Evolutionary conservation across 2,113 vertebrate species (phyloP), one percentile per base, ranked within the genome.

Genomic region (Anhinga anhinga): DNA sequence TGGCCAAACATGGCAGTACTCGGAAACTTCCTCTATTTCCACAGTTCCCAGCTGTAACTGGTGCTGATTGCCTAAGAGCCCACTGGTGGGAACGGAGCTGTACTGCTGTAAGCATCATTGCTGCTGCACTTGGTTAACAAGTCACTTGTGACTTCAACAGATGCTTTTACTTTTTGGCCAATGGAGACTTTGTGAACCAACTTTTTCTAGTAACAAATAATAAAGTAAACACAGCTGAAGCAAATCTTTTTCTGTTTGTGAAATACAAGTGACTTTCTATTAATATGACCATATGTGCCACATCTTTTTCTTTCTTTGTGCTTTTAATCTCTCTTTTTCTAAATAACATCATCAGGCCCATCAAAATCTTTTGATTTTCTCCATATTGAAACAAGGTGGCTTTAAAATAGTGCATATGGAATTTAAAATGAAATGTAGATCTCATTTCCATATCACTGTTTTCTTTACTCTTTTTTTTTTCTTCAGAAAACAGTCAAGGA

Each of bases 361-460:
- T 90, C 85, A 96, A 95, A 96, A 94, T 93, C 52, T 90, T 97
- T 93, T 92, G 73, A 95, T 96, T 92, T 95, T 96, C 81, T 96
- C 89, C 70, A 82, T 97, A 95, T 97, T 97, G 95, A 97, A 95
- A 97, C 93, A 95, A 58, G 85, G 82, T 96, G 87, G 85, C 82
- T 96, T 97, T 93, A 88, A 86, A 90, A 94, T 42, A 90, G 26
- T 81, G 79, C 69, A 34, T 93, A 95, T 91, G 93, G 94, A 96
- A 97, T 97, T 96, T 97, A 77, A 97, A 95, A 96, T 95, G 58
- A 92, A 97, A 97, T 92, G 47, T 80, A 90, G 95, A 96, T 94
- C 90, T 96, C 92, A 97, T 98, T 98, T 98, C 95, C 89, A 91
- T 91, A 87, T 91, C 88, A 82, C 95, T 94, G 27, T 98, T 97